Conservation (phyloP, 2,113 vertebrate genomes). For the Glaucidium brasilianum region DNA sequence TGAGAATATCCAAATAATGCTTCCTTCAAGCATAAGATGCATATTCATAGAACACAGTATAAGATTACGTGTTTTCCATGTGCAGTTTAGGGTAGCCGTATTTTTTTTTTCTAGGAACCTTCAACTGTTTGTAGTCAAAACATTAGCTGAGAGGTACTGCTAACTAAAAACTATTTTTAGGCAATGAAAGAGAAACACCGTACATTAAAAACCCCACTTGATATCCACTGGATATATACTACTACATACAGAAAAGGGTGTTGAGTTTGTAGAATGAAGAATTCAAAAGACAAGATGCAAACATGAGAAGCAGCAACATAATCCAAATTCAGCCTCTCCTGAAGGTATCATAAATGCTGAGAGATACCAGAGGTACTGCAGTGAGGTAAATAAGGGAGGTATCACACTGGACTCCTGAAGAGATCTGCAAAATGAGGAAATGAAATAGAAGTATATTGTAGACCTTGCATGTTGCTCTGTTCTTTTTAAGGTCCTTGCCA, state of each 20-base stretch:
- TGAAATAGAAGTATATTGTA: background rate
- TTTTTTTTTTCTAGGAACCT: background rate
- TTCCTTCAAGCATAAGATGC: background rate
- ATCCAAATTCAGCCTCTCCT: background rate
- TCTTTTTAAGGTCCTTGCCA: background rate
- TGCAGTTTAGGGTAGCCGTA: background rate
- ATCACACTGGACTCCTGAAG: background rate
- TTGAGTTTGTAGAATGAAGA: background rate
- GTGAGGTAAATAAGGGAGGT: background rate
- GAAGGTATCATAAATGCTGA: background rate
- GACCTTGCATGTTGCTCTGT: background rate
- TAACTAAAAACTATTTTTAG: background rate
- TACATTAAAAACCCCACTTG: accelerated
- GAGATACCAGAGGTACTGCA: background rate
- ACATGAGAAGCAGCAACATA: background rate
- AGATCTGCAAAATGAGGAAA: background rate
- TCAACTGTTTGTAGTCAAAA: background rate
- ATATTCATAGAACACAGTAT: background rate
- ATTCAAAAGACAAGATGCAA: background rate
- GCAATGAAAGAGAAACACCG: background rate
- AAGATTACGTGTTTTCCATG: background rate
- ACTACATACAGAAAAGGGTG: background rate
- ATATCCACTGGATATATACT: background rate
- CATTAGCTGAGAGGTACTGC: background rate
- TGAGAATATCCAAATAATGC: background rate